Percentiles rank a stretch among this genome's conserved stretches.
These are phyloP conservation scores for Actinostola sp. DNA, from an alignment of 92 coral and sea anemone genomes.

Conservation along the genomic window DNA sequence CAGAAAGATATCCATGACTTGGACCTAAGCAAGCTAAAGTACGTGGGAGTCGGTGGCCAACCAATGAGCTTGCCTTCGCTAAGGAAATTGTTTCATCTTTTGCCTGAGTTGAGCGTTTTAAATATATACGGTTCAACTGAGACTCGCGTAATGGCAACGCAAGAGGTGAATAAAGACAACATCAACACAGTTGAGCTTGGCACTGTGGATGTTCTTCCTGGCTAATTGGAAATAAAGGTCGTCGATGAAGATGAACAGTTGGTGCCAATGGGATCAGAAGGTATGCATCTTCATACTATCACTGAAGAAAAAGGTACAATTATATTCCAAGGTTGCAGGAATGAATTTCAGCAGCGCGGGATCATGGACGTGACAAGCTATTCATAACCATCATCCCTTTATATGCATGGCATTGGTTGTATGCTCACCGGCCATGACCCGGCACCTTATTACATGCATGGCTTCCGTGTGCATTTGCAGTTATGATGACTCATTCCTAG, in stretches of 20 bases:
- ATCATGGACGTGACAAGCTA: neutral
- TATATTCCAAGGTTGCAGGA: no score
- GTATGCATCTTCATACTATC: no score
- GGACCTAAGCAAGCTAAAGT: neutral
- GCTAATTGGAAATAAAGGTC: constrained; percentile 11
- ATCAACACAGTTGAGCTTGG: neutral
- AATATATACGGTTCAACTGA: constrained; percentile 1
- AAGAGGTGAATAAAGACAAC: neutral
- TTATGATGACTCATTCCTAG: no score
- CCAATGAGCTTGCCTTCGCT: neutral
- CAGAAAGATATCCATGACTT: neutral
- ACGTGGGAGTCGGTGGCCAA: constrained; percentile 3
- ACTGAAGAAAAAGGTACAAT: no score
- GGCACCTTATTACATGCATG: no score
- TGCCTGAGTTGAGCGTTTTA: neutral
- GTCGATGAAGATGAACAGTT: neutral
- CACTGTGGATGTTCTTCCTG: neutral
- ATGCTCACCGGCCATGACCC: no score
- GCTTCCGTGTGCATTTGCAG: no score
- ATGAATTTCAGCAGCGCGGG: neutral
- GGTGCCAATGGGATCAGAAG: constrained; percentile 9
- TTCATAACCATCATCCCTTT: no score
- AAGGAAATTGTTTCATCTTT: neutral
- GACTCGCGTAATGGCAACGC: neutral
- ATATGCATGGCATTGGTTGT: no score